phyloP scores from a whole-genome alignment of 2,797 vertebrate genomes.

The Gymnodraco acuticeps region DNA sequence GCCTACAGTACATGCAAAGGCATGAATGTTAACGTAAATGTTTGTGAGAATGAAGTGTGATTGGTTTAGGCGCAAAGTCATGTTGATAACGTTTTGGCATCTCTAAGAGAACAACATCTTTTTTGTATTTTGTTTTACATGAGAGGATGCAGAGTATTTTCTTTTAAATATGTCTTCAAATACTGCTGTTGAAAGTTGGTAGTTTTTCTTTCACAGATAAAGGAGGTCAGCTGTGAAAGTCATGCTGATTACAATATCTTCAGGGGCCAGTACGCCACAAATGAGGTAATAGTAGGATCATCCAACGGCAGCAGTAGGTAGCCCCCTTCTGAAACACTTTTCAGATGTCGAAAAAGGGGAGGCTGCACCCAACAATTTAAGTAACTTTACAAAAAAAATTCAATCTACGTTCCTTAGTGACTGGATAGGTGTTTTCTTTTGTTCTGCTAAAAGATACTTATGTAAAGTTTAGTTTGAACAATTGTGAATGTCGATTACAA shows the following conservation, averaged over 20 bases:
- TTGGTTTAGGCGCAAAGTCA: background rate
- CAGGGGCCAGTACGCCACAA: background rate
- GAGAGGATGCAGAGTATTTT: background rate
- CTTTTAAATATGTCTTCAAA: background rate
- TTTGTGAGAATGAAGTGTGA: background rate
- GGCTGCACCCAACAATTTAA: background rate
- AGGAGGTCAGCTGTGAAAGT: slow-evolving; percentile 7
- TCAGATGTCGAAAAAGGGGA: background rate
- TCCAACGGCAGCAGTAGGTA: background rate
- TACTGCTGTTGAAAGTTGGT: background rate
- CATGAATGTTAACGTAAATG: slow-evolving; percentile 13
- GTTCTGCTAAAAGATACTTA: background rate
- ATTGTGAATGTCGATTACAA: background rate
- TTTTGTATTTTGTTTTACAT: background rate
- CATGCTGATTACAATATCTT: slow-evolving; percentile 9
- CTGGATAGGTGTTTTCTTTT: background rate
- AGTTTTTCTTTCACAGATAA: slow-evolving; percentile 6
- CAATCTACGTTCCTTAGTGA: background rate
- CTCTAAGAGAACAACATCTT: background rate
- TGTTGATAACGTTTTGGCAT: background rate
- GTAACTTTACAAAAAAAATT: background rate
- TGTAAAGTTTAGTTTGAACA: background rate
- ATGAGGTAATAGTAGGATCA: background rate
- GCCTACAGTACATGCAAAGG: slow-evolving; percentile 17
- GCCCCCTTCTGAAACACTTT: background rate